phyloP scores from a whole-genome alignment of 1,140 invertebrate species.

The Zaprionus tsacasi region DNA sequence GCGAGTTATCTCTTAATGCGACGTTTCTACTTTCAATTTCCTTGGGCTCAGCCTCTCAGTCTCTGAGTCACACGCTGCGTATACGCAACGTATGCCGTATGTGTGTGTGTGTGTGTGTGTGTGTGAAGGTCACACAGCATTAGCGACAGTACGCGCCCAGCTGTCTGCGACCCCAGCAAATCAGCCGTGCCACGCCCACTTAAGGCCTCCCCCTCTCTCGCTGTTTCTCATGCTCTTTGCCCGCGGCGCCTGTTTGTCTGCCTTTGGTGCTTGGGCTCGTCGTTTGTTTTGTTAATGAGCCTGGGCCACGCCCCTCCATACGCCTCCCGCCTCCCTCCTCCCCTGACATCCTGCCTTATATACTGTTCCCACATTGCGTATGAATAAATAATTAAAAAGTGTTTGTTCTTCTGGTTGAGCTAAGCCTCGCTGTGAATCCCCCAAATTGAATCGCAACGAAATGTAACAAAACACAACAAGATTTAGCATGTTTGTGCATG shows the following conservation, averaged over 20 bases:
- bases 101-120: background rate
- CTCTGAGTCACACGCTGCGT: constrained; percentile 26
- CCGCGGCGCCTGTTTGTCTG: constrained; percentile 42
- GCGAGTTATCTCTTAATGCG: constrained; percentile 53
- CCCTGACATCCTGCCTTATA: too few relatives aligned
- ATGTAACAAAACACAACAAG: constrained; percentile 28
- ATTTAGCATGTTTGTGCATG: constrained; percentile 25
- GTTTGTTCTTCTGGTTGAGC: constrained; percentile 41
- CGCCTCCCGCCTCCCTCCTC: background rate
- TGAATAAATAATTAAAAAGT: constrained; percentile 56
- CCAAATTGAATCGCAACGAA: constrained; percentile 28
- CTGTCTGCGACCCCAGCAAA: constrained; percentile 34
- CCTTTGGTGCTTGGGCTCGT: constrained; percentile 20
- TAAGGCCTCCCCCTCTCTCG: too few relatives aligned
- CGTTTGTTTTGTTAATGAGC: constrained; percentile 58
- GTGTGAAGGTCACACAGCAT: constrained; percentile 36
- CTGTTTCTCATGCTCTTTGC: constrained; percentile 18
- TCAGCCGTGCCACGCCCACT: background rate
- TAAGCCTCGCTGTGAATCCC: constrained; percentile 15
- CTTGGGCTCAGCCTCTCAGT: constrained; percentile 5
- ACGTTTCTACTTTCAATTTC: constrained; percentile 37
- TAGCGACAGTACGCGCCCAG: constrained; percentile 29
- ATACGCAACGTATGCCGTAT: constrained; percentile 36
- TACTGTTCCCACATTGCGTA: constrained; percentile 4
- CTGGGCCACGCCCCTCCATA: background rate